Evolutionary conservation across 2,888 invertebrate species (phyloP).

Genomic region (Melolontha melolontha): DNA sequence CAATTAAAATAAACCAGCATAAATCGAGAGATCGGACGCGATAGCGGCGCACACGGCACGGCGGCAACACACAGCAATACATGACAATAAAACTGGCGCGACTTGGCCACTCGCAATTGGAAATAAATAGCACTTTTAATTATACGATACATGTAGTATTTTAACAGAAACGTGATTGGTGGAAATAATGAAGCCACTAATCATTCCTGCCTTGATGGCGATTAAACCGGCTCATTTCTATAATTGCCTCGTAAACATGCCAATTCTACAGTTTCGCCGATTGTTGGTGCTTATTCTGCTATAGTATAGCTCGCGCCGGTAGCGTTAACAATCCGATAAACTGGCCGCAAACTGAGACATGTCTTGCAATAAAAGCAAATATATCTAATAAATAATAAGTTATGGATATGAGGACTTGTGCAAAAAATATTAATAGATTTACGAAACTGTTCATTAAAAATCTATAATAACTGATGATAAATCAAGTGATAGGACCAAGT

Average conservation of each 20-base stretch:
- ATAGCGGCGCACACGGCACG: slow-evolving; percentile 50
- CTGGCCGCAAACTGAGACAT: too few species aligned
- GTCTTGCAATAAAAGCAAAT: too few species aligned
- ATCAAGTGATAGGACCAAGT: too few species aligned
- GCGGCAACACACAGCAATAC: slow-evolving; percentile 38
- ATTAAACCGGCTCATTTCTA: slow-evolving; percentile 65
- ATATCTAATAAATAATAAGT: too few species aligned
- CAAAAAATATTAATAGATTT: too few species aligned
- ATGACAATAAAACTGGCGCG: slow-evolving; percentile 56
- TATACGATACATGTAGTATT: slow-evolving; percentile 62
- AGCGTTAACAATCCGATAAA: too few species aligned
- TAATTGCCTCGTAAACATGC: slow-evolving; percentile 65
- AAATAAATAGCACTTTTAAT: slow-evolving; percentile 64
- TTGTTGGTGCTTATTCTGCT: slow-evolving; percentile 41
- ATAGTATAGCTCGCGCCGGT: too few species aligned
- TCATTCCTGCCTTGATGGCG: slow-evolving; percentile 62
- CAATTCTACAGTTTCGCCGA: slow-evolving; percentile 58
- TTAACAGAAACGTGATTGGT: slow-evolving; percentile 62
- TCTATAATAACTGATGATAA: too few species aligned
- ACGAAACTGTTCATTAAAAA: too few species aligned
- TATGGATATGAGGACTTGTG: too few species aligned
- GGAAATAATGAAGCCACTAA: slow-evolving; percentile 65
- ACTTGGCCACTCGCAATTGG: slow-evolving; percentile 47
- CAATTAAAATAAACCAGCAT: slow-evolving; percentile 57
- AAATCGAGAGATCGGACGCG: slow-evolving; percentile 56